Base-by-base conservation (phyloP, 1,140 invertebrate genomes). In the Rhysida immarginata region DNA sequence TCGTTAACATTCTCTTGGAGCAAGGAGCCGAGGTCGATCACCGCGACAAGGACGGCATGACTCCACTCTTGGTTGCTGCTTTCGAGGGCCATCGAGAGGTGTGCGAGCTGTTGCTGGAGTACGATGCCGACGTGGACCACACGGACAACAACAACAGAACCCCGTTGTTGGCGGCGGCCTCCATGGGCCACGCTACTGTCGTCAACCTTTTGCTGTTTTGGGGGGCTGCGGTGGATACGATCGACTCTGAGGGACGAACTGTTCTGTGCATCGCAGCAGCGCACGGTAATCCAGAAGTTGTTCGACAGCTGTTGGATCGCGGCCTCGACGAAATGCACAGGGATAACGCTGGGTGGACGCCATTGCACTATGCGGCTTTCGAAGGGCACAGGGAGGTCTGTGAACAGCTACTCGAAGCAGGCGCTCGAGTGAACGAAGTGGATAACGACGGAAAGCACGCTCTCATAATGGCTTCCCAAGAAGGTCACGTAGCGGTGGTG, bases 371-470 rank as follows among this genome's bases (percentile, higher is more conserved):
- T 64, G 83, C 90, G 8, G 87, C 91, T 21, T 93, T 93, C 64
- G 91, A 96, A 73, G 90, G 88, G 69, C 91, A 96, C 68, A 72
- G 79, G 54, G 86, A 90, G 63, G 91, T 94, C 23, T 86, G 86
- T 62, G 81, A 88, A 59, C 81, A 85, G 11, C 70, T 96, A 20
- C 67, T 95, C 0, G 89, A 94, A 64, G 87, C 87, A n/a, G 91
- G 91, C 0, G 90, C 91, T 0, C 82, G 88, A 66, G 81, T 92
- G 1, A 87, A 90, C 63, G 88, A 93, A 65, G 80, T 84, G 3
- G 92, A 96, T 68, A 95, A 95, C 71, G 92, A 96, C 64, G 92
- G 91, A 1, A 91, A 92, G 71, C 87, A 87, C 0, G 82, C 92
- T 0, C 70, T 97, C 13, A 82, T 93, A 68, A 73, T 96, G 18